Conservation (phyloP, 2,113 vertebrate species). For the Cinclus cinclus region DNA sequence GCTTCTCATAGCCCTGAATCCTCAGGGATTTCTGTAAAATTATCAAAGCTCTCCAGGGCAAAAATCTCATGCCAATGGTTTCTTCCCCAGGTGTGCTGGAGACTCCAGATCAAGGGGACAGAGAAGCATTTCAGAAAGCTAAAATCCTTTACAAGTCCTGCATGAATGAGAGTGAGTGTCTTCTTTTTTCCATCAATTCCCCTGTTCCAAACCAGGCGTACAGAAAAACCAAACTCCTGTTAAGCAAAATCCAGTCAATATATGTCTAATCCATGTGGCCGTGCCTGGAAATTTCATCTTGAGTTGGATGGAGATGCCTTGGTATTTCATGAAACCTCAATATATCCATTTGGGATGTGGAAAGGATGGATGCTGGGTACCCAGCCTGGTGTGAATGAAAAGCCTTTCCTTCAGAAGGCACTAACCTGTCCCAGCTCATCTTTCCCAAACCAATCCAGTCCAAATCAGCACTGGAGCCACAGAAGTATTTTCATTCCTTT, state of each 20-base stretch:
- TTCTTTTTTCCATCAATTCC: background rate
- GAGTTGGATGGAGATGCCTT: background rate
- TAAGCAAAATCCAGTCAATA: background rate
- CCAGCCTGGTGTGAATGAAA: background rate
- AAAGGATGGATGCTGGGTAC: background rate
- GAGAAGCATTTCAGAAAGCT: conserved; percentile 90
- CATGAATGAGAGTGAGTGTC: conserved; percentile 93
- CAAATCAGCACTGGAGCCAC: background rate
- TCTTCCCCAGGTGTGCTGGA: conserved; percentile 86
- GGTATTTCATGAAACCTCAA: background rate
- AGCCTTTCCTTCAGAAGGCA: background rate
- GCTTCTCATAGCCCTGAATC: background rate
- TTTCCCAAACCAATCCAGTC: background rate
- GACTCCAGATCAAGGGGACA: conserved; percentile 75
- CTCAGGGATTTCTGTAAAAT: background rate
- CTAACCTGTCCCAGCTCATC: background rate
- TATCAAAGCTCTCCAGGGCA: background rate
- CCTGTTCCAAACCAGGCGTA: background rate
- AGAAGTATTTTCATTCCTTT: background rate
- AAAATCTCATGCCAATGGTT: background rate
- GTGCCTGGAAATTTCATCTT: background rate
- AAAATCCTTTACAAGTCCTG: conserved; percentile 92
- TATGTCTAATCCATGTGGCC: background rate
- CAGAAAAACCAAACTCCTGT: background rate
- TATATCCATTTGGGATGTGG: background rate